Evolutionary conservation across 2,113 vertebrate genomes (phyloP).

Genomic region (Callospermophilus lateralis): DNA sequence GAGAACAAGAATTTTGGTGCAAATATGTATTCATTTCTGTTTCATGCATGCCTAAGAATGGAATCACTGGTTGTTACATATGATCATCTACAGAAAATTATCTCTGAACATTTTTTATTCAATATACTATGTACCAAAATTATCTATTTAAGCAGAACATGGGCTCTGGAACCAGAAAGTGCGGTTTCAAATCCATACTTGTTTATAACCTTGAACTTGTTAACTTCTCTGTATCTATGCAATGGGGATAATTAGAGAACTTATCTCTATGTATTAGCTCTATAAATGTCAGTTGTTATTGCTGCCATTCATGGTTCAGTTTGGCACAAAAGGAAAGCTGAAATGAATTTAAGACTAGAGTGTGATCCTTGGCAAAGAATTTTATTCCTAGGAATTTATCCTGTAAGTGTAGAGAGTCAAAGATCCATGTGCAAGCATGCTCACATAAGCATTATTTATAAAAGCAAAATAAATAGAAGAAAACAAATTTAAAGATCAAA

Average conservation of each 20-base stretch:
- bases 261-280: neutral
- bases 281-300: neutral
- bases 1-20: neutral
- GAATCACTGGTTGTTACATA: neutral
- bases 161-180: neutral
- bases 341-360: neutral
- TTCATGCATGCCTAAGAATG: neutral
- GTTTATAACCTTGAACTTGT: neutral
- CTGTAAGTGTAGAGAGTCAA: neutral
- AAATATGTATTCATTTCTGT: neutral
- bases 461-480: neutral
- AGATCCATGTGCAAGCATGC: neutral
- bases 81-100: neutral
- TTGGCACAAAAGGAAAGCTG: neutral
- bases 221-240: neutral
- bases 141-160: neutral
- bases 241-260: neutral
- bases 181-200: neutral
- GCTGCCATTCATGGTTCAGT: neutral
- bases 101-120: neutral
- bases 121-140: neutral
- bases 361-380: conserved; percentile 3
- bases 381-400: conserved; percentile 1
- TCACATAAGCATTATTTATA: conserved; percentile 7
- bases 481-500: conserved; percentile 55